Evolutionary conservation across 2,888 invertebrate genomes (phyloP), one percentile per base, ranked within the genome.

Genomic region (Drosophila buzzatii): DNA sequence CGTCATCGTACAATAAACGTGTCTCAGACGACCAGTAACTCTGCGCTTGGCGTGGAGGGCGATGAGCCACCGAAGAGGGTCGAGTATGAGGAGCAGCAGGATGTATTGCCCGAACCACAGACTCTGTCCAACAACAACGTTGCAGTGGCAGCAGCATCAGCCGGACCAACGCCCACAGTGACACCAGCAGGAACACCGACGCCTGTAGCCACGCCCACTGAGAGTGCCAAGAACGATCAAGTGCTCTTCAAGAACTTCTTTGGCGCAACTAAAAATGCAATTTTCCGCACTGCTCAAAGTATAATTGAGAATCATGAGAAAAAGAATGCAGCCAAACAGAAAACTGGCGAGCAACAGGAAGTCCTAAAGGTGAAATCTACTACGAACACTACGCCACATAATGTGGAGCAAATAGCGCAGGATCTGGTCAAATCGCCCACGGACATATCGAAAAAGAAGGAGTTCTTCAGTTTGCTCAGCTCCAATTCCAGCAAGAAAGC

Each of bases 231-330:
- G 56, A 93, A 93, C 69, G 93, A 93, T 77, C 86, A 87, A 57
- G 91, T 93, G 47, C 83, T 93, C n/a, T 93, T 93, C 44, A 93
- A 93, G 74, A 93, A 92, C 69, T 92, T 92, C 76, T 93, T 93
- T 64, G 93, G 93, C 31, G 93, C 93, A 60, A 93, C 93, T 3
- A 93, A 93, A 73, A 93, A 93, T 79, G 93, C 93, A 20, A 93
- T 93, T 12, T 93, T 93, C 62, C 93, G 93, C 37, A 93, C 93
- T 16, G 93, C 93, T n/a, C 93, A 93, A 66, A 93, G 93, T 76
- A 93, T 93, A 37, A 93, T 93, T 31, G 93, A 93, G 44, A 93
- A 93, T 72, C 93, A 93, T 58, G 93, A 93, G 72, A 93, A 93
- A 78, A 93, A 93, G 78, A 93, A 92, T 82, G 91, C 93, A 10